A percentile compares a stretch with the other conserved stretches of the same genome.
phyloP scores from a whole-genome alignment of 2,113 vertebrate species.

The Desmodus rotundus region DNA sequence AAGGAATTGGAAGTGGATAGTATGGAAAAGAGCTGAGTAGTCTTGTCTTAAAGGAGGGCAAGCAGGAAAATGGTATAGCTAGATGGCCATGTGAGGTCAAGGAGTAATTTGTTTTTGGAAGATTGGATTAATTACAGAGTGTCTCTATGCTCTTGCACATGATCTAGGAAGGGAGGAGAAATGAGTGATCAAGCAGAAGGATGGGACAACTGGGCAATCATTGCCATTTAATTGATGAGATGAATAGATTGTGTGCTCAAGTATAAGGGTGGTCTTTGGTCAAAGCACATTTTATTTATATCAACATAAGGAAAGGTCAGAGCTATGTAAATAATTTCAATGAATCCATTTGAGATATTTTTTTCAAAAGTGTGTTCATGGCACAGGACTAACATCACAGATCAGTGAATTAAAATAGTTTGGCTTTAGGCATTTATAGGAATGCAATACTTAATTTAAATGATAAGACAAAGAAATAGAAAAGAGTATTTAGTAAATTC shows the following conservation, averaged over 20 bases:
- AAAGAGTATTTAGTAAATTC: not conserved
- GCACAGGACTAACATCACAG: not conserved
- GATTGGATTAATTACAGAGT: not conserved
- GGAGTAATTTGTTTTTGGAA: not conserved
- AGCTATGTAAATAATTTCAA: not conserved
- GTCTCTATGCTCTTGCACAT: not conserved
- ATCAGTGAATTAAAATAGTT: not conserved
- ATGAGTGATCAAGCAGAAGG: not conserved
- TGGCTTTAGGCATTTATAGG: not conserved
- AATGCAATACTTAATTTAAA: slow-evolving; percentile 10
- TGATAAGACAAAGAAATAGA: not conserved
- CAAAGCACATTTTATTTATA: not conserved
- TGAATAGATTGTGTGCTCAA: not conserved
- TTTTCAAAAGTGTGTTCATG: not conserved
- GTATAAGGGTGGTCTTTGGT: not conserved
- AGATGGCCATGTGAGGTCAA: not conserved
- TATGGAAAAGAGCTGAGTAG: not conserved
- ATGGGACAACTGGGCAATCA: not conserved
- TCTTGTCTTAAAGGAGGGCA: not conserved
- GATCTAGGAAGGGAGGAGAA: not conserved
- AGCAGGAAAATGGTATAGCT: not conserved
- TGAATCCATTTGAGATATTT: not conserved
- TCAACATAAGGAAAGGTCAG: not conserved
- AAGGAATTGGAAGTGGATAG: not conserved
- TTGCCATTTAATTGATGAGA: not conserved